Conservation (phyloP, 2,888 invertebrate genomes). For the Philereme transversata region DNA sequence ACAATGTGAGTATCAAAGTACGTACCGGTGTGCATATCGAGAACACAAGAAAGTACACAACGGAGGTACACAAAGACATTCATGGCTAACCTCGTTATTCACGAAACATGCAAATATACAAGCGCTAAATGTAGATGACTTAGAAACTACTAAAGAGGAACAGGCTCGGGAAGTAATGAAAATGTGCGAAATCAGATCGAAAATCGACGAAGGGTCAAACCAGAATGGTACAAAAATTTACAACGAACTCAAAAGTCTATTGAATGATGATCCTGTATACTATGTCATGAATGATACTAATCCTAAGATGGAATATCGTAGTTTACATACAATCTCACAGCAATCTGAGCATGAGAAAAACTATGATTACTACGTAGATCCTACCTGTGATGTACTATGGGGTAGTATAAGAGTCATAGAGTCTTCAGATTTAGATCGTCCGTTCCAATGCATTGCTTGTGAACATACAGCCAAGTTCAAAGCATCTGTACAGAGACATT, state of each 20-base stretch:
- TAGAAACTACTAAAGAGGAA: not conserved
- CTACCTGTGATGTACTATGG: conserved; percentile 55
- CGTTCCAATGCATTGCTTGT: conserved; percentile 63
- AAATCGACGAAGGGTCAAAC: not conserved
- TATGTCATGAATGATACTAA: conserved; percentile 6
- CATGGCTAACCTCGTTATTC: conserved; percentile 15
- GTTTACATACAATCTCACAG: conserved; percentile 8
- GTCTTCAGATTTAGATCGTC: conserved; percentile 51
- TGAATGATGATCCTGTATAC: conserved; percentile 10
- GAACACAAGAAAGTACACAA: conserved; percentile 52
- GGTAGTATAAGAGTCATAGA: conserved; percentile 61
- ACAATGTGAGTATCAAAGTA: conserved; percentile 56
- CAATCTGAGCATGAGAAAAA: conserved; percentile 33
- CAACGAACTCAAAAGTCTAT: conserved; percentile 10
- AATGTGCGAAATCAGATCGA: conserved; percentile 15
- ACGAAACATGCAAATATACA: not conserved
- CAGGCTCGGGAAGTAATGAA: conserved; percentile 10
- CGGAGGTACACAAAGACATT: not conserved
- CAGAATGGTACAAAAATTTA: conserved; percentile 1
- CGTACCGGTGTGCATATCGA: conserved; percentile 59
- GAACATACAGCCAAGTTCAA: conserved; percentile 62
- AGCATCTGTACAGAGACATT: conserved; percentile 67
- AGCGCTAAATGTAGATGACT: not conserved
- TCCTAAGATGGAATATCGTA: not conserved
- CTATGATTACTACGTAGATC: conserved; percentile 56